Evolutionary conservation across 2,888 invertebrate genomes (phyloP), one percentile per base, ranked within the genome.

Genomic region (Mythimna pallens): DNA sequence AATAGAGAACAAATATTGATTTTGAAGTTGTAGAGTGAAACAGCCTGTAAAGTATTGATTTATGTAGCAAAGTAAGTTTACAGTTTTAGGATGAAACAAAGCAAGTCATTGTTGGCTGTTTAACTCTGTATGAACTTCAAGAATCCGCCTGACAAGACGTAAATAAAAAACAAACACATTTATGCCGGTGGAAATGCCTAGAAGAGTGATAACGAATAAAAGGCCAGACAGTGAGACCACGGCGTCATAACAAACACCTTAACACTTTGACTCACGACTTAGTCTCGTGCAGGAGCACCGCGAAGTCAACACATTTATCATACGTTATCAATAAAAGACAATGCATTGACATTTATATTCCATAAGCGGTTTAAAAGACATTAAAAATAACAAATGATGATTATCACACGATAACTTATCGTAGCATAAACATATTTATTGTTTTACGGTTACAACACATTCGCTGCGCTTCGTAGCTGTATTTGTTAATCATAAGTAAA

Each of bases 191-290:
- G 90, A 86, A 86, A 89, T 87, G 88, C 91, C 92, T 93, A 93
- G 87, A 92, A 91, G 89, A 89, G 94, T 94, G 93, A 91, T 89
- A 87, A 93, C 90, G 89, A 90, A 92, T 86, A 92, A 88, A 84
- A 90, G 90, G 88, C 88, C 87, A 88, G 89, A 89, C 87, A 87
- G 81, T 82, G 79, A 72, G 85, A 89, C 89, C 89, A 89, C 89
- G 86, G 89, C 89, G 91, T 86, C 89, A 85, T 81, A 85, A 80
- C 72, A 76, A 72, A 64, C 55, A 65, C 73, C 63, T 80, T 76
- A 79, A 83, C 80, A 80, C 72, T 79, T 83, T 81, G 83, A 86
- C 86, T 84, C 79, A 76, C 55, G 5, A 63, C 52, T 57, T 25
- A 64, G 67, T 70, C 64, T 40, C 65, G 50, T 57, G 36, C 73